Evolutionary conservation across 2,888 invertebrate species (phyloP).

Genomic region (Hirtodrosophila alboralis): DNA sequence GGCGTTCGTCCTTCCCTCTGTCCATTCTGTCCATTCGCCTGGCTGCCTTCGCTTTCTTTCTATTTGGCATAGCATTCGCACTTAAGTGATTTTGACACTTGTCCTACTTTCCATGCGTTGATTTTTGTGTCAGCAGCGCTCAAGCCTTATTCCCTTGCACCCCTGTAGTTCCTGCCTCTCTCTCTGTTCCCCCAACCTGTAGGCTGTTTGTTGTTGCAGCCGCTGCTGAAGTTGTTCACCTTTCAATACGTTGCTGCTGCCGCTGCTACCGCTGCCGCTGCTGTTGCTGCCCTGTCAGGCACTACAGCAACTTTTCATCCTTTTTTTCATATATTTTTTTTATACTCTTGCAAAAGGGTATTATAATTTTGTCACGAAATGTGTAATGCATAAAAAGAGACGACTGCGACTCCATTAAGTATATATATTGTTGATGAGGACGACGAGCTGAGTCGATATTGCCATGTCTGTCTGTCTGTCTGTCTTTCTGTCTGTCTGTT

Average conservation of each 20-base stretch:
- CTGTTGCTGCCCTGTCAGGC: constrained; percentile 23
- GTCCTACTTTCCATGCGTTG: constrained; percentile 78
- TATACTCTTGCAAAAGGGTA: too few species aligned
- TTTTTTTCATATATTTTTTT: not conserved
- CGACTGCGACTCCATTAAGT: too few species aligned
- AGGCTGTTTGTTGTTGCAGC: constrained; percentile 23
- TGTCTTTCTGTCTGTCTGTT: too few species aligned
- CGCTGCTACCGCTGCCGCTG: constrained; percentile 14
- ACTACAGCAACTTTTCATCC: constrained; percentile 38
- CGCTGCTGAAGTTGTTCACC: constrained; percentile 67
- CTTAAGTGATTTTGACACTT: constrained; percentile 79
- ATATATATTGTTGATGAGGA: too few species aligned
- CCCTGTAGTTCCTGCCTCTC: not conserved
- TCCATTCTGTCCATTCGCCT: constrained; percentile 35
- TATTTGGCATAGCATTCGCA: constrained; percentile 72
- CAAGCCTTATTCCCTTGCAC: constrained; percentile 18
- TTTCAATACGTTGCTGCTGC: constrained; percentile 57
- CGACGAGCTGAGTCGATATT: too few species aligned
- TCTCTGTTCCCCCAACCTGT: constrained; percentile 2
- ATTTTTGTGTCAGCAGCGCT: constrained; percentile 74
- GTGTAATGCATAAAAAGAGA: too few species aligned
- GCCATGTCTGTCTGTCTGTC: too few species aligned
- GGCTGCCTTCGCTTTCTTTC: constrained; percentile 62
- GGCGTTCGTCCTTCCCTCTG: constrained; percentile 3
- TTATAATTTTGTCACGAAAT: too few species aligned